Conservation (phyloP, 2,888 invertebrate genomes). For the Aspidiotus rigidus region DNA sequence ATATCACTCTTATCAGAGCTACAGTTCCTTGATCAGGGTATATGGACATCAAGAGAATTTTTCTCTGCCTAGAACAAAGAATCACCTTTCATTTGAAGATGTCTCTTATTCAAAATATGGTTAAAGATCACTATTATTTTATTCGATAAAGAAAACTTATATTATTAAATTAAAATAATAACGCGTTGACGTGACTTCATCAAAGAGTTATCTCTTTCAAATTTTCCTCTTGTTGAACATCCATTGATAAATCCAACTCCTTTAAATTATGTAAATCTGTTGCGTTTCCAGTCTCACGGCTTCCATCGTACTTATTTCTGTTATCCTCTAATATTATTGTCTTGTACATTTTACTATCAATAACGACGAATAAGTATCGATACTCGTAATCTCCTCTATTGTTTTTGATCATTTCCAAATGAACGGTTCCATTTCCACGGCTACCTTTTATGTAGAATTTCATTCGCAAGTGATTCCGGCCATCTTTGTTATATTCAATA, state of each 20-base stretch:
- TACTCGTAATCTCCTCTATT: conserved; percentile 61
- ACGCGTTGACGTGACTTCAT: no score
- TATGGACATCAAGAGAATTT: no score
- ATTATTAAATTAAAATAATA: no score
- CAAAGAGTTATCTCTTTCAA: no score
- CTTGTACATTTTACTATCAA: conserved; percentile 56
- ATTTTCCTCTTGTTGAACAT: not conserved
- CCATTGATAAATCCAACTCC: conserved; percentile 1
- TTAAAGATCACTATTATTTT: no score
- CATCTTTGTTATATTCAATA: conserved; percentile 62
- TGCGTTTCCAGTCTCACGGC: not conserved
- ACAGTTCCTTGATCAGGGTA: no score
- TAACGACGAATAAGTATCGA: conserved; percentile 70
- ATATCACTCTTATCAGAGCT: no score
- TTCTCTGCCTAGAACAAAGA: no score
- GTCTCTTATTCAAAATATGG: no score
- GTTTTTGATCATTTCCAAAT: conserved; percentile 60
- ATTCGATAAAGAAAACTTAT: no score
- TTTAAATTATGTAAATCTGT: not conserved
- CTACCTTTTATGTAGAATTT: conserved; percentile 81
- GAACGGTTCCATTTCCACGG: conserved; percentile 69
- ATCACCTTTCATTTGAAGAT: no score
- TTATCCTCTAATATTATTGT: conserved; percentile 74
- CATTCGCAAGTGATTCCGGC: conserved; percentile 73
- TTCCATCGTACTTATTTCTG: conserved; percentile 34